A percentile compares a stretch with the other conserved stretches of the same genome.
Evolutionary conservation across 1,140 invertebrate species (phyloP).

Genomic region (Tenebrio molitor): DNA sequence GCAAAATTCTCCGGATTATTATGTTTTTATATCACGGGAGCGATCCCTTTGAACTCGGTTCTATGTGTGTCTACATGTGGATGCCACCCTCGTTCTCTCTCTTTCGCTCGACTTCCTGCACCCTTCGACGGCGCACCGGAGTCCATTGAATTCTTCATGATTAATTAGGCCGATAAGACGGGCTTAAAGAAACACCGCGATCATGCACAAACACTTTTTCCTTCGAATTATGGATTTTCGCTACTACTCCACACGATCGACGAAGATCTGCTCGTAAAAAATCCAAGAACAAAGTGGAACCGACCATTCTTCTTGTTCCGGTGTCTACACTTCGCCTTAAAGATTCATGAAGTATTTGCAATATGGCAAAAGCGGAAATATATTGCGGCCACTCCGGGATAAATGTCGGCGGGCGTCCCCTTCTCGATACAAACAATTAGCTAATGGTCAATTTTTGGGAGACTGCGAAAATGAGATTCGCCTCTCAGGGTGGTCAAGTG

Average conservation of each 20-base stretch:
- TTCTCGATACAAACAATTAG: constrained; percentile 30
- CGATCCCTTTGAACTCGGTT: constrained; percentile 26
- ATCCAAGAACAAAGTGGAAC: too few relatives aligned
- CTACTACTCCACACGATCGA: too few relatives aligned
- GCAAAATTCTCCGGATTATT: constrained; percentile 32
- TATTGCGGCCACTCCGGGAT: too few relatives aligned
- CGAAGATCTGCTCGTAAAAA: too few relatives aligned
- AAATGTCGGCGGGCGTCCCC: constrained; percentile 4
- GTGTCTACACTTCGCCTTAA: too few relatives aligned
- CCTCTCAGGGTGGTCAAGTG: constrained; percentile 3
- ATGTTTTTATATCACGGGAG: constrained; percentile 28
- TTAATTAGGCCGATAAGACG: constrained; percentile 26
- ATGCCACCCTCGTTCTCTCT: background rate
- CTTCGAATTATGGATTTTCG: too few relatives aligned
- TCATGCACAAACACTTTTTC: constrained; percentile 23
- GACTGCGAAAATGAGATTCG: constrained; percentile 14
- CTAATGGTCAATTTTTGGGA: constrained; percentile 29
- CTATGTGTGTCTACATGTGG: background rate
- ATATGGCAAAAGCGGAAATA: too few relatives aligned
- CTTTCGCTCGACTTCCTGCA: constrained; percentile 13
- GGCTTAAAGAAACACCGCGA: constrained; percentile 6
- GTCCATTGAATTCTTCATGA: constrained; percentile 25
- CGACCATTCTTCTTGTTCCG: too few relatives aligned
- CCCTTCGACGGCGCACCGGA: background rate
- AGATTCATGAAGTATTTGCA: too few relatives aligned